Evolutionary conservation across 2,888 invertebrate species (phyloP).

Genomic region (Pandemis cinnamomeana): DNA sequence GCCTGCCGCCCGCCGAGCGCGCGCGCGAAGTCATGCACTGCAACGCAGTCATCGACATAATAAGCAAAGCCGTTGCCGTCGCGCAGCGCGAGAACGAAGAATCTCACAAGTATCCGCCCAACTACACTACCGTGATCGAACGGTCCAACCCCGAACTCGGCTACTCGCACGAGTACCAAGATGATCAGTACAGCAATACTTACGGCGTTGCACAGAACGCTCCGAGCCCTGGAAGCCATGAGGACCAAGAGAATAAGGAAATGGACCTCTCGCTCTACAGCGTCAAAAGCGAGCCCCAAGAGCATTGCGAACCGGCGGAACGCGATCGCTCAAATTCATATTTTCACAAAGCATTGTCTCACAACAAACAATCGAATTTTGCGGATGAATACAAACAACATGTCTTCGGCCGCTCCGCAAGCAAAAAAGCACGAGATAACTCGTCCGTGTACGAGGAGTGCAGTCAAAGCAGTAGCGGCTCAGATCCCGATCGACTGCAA

Average conservation of each 20-base stretch:
- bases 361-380: slow-evolving; percentile 62
- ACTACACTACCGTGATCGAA: slow-evolving; percentile 69
- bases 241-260: slow-evolving; percentile 77
- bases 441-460: slow-evolving; percentile 83
- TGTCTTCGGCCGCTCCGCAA: slow-evolving; percentile 61
- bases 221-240: slow-evolving; percentile 69
- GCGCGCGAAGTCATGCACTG: slow-evolving; percentile 82
- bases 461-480: slow-evolving; percentile 88
- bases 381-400: slow-evolving; percentile 75
- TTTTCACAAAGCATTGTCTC: slow-evolving; percentile 59
- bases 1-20: slow-evolving; percentile 83
- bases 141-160: slow-evolving; percentile 61
- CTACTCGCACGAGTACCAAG: slow-evolving; percentile 70
- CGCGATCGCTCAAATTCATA: slow-evolving; percentile 60
- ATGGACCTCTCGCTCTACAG: slow-evolving; percentile 80
- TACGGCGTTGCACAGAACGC: slow-evolving; percentile 65
- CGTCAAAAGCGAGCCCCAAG: slow-evolving; percentile 70
- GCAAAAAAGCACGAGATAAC: slow-evolving; percentile 73
- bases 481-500: slow-evolving; percentile 90
- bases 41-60: slow-evolving; percentile 81
- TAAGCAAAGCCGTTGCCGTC: slow-evolving; percentile 81
- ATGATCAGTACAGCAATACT: slow-evolving; percentile 65
- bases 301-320: slow-evolving; percentile 58
- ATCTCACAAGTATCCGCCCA: slow-evolving; percentile 68
- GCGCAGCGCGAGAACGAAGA: slow-evolving; percentile 81